A percentile compares a stretch with the other conserved stretches of the same genome.
phyloP scores from a whole-genome alignment of 2,888 invertebrate genomes.

The Coleophora flavipennella region DNA sequence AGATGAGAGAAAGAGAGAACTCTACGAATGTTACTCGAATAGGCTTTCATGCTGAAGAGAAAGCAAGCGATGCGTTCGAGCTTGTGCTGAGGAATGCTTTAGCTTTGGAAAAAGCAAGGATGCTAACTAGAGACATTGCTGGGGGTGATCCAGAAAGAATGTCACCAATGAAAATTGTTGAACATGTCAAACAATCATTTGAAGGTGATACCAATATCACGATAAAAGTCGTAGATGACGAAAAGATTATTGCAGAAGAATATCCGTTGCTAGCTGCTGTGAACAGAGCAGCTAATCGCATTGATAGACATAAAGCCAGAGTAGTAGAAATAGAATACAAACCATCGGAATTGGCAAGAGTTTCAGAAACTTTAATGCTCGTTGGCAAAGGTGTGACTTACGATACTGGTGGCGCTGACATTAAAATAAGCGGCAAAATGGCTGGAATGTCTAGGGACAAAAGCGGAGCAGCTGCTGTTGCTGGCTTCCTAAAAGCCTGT shows the following conservation, averaged over 20 bases:
- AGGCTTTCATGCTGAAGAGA: conserved; percentile 75
- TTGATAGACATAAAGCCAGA: conserved; percentile 77
- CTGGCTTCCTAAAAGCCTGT: conserved; percentile 88
- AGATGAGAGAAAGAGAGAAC: conserved; percentile 78
- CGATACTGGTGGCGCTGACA: conserved; percentile 84
- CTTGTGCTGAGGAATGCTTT: conserved; percentile 74
- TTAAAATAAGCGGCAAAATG: conserved; percentile 81
- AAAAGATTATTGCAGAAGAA: conserved; percentile 74
- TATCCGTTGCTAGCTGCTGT: conserved; percentile 87
- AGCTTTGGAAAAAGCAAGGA: conserved; percentile 79
- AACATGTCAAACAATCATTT: conserved; percentile 80
- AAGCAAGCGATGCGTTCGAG: conserved; percentile 63
- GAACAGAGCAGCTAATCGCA: conserved; percentile 79
- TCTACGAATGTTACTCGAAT: conserved; percentile 73
- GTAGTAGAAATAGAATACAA: conserved; percentile 76
- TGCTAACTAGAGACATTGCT: conserved; percentile 62
- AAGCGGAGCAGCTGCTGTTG: conserved; percentile 91
- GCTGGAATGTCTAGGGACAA: conserved; percentile 92
- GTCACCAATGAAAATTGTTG: conserved; percentile 85
- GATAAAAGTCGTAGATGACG: conserved; percentile 75
- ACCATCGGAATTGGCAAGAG: conserved; percentile 54
- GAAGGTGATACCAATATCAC: conserved; percentile 71
- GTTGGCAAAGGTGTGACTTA: conserved; percentile 93
- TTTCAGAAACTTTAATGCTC: conserved; percentile 81
- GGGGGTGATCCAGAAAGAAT: conserved; percentile 92